Evolutionary conservation across 2,113 vertebrate genomes (phyloP).

Genomic region (Silurus glanis): DNA sequence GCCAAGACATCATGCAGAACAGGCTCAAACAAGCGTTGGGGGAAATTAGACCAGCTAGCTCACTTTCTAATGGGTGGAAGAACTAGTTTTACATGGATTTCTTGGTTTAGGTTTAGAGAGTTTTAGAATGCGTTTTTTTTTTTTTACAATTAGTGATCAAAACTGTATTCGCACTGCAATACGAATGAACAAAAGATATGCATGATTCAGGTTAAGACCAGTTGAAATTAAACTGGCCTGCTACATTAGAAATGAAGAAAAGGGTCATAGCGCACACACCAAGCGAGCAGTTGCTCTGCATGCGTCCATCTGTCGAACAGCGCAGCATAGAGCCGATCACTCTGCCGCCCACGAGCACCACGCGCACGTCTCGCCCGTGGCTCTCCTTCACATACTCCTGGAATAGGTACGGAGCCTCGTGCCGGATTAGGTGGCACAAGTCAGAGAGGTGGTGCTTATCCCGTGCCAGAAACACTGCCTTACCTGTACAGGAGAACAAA

Average conservation of each 20-base stretch:
- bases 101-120: neutral
- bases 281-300: constrained; percentile 91
- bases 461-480: constrained; percentile 86
- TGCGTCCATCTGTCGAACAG: constrained; percentile 87
- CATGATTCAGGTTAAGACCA: neutral
- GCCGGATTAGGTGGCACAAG: constrained; percentile 86
- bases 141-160: neutral
- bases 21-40: neutral
- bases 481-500: constrained; percentile 68
- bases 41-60: neutral
- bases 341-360: constrained; percentile 84
- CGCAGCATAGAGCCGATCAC: constrained; percentile 88
- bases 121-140: neutral
- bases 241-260: neutral
- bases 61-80: neutral
- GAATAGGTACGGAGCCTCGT: constrained; percentile 87
- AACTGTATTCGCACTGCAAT: neutral
- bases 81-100: neutral
- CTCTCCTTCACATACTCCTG: constrained; percentile 91
- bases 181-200: neutral
- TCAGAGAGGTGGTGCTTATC: constrained; percentile 88
- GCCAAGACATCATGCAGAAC: neutral
- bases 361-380: constrained; percentile 84
- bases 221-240: neutral
- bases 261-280: constrained; percentile 54